Percentiles rank a stretch among this genome's conserved stretches.
These are phyloP conservation scores for Argyrosomus japonicus DNA, from an alignment of 2,113 vertebrate species.

Conservation along the genomic window DNA sequence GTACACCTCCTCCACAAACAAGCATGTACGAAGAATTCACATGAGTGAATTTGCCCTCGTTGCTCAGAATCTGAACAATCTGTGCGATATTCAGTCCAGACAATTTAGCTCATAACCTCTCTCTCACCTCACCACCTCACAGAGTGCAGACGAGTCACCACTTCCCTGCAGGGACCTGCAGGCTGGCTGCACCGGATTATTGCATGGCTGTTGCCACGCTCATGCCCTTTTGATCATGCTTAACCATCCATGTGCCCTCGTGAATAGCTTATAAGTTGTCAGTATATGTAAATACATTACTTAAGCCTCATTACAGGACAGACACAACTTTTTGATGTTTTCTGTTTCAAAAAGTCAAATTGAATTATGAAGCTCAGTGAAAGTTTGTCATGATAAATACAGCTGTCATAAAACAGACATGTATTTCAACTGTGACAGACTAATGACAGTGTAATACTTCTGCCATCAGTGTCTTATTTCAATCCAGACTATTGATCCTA, in stretches of 20 bases:
- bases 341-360: neutral
- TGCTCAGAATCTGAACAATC: neutral
- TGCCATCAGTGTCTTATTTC: neutral
- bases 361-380: neutral
- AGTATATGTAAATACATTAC: constrained; percentile 12
- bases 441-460: neutral
- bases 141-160: neutral
- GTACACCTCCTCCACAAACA: neutral
- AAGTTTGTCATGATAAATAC: neutral
- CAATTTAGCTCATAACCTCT: neutral
- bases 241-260: neutral
- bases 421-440: neutral
- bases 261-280: constrained; percentile 15
- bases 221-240: constrained; percentile 21
- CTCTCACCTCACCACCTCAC: constrained; percentile 9
- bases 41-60: neutral
- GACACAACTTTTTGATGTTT: neutral
- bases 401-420: neutral
- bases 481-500: constrained; percentile 12
- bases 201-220: neutral
- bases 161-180: constrained; percentile 7
- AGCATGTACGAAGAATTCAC: neutral
- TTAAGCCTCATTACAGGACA: constrained; percentile 1
- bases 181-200: neutral
- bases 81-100: neutral